Conservation (phyloP, 2,113 vertebrate genomes). For the Neolamprologus cancellatus region DNA sequence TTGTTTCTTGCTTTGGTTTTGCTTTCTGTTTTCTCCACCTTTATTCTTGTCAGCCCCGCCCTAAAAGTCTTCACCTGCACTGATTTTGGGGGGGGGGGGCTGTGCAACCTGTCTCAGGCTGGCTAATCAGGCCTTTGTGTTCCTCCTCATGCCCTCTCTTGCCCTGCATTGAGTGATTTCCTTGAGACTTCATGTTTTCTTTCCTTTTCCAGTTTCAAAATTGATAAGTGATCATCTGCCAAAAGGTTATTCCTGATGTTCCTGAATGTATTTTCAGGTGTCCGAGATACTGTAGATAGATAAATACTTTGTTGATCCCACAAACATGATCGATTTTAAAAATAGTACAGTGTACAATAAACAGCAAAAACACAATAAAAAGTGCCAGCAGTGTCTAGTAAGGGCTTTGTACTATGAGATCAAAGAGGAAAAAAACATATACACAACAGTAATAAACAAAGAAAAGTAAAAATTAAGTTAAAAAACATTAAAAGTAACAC, state of each 20-base stretch:
- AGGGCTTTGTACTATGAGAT: background rate
- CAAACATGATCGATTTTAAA: background rate
- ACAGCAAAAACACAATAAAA: background rate
- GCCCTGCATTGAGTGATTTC: background rate
- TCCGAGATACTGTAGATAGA: background rate
- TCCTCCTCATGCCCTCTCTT: background rate
- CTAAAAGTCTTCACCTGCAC: background rate
- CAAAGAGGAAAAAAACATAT: background rate
- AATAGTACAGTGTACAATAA: background rate
- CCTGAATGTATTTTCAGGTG: background rate
- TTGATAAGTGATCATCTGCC: background rate
- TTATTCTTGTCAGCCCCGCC: background rate
- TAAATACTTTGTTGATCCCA: background rate
- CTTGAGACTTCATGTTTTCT: background rate
- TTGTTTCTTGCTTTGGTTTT: background rate
- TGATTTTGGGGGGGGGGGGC: background rate
- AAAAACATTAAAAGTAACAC: background rate
- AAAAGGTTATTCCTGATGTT: background rate
- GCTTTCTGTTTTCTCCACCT: background rate
- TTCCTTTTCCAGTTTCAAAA: background rate
- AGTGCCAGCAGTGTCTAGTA: background rate
- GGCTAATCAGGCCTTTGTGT: background rate
- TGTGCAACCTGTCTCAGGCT: background rate
- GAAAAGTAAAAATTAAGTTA: background rate
- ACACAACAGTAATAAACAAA: background rate